phyloP scores from a whole-genome alignment of 2,113 vertebrate genomes.

The Upupa epops region DNA sequence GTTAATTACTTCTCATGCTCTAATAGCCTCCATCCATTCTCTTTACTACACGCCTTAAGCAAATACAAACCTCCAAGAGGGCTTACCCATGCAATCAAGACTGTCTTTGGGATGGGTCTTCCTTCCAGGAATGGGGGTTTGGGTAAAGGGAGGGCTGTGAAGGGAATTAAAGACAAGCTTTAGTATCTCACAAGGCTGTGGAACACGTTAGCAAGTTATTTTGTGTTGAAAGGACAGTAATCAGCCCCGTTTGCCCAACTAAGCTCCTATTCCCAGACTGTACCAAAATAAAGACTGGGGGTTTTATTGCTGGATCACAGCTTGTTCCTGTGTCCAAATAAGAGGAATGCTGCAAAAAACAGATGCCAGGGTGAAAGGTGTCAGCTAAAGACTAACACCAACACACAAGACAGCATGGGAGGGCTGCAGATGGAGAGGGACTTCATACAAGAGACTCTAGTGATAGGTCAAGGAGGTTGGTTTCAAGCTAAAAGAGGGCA shows the following conservation, averaged over 20 bases:
- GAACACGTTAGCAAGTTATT: not conserved
- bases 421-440: too few relatives aligned
- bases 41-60: not conserved
- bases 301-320: not conserved
- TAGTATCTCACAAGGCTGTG: not conserved
- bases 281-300: not conserved
- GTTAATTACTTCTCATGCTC: not conserved
- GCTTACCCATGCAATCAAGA: constrained; percentile 73
- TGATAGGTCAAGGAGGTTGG: too few relatives aligned
- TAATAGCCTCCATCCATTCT: not conserved
- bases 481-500: too few relatives aligned
- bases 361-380: not conserved
- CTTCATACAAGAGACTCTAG: too few relatives aligned
- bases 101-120: constrained; percentile 67
- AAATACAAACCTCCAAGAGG: not conserved
- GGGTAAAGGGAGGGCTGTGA: constrained; percentile 66
- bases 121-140: constrained; percentile 70
- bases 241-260: not conserved
- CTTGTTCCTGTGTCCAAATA: not conserved
- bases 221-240: not conserved
- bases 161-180: not conserved
- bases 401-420: not conserved
- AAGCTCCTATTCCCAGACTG: not conserved
- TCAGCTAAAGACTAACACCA: not conserved
- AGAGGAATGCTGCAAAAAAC: not conserved